Conservation (phyloP, 1,140 invertebrate genomes). For the Ruditapes philippinarum region DNA sequence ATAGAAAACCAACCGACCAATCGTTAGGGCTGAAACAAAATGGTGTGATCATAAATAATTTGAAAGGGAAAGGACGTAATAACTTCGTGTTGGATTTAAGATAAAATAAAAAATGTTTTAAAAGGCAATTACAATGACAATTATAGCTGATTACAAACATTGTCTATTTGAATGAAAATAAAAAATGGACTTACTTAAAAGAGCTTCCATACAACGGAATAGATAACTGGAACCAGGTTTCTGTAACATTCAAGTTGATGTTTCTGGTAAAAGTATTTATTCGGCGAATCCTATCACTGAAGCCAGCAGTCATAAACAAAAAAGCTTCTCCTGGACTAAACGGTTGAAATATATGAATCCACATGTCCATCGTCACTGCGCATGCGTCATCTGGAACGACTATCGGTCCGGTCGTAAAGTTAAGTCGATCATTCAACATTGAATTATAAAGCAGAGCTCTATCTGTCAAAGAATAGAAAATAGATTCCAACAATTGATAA, state of each 20-base stretch:
- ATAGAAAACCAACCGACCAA: not conserved
- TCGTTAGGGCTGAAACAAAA: not conserved
- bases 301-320: not conserved
- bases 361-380: not conserved
- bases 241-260: not conserved
- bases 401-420: not conserved
- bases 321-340: not conserved
- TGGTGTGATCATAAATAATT: too few species aligned
- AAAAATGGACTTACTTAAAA: too few species aligned
- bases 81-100: too few species aligned
- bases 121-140: too few species aligned
- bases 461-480: not conserved
- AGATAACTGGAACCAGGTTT: not conserved
- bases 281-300: not conserved
- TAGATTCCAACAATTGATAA: too few species aligned
- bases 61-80: too few species aligned
- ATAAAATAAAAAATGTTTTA: too few species aligned
- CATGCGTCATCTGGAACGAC: not conserved
- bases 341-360: not conserved
- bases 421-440: not conserved
- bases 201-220: not conserved
- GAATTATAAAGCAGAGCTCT: not conserved
- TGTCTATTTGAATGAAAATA: too few species aligned
- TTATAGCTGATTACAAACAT: too few species aligned
- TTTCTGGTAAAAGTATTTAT: not conserved